phyloP scores from a whole-genome alignment of 2,888 invertebrate genomes.

The Mythimna vitellina region DNA sequence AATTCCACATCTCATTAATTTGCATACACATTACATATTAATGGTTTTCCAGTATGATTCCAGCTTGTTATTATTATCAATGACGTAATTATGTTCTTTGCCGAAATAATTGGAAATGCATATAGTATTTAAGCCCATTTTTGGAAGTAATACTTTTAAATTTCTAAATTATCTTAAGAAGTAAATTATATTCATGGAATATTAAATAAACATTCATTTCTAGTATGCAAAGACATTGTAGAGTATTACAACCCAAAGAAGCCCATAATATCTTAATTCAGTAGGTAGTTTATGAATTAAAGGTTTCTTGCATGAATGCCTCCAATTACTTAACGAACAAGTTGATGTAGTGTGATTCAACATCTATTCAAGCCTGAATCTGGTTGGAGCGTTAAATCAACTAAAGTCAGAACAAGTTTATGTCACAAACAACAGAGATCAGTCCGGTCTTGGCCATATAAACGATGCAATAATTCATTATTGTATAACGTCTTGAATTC shows the following conservation, averaged over 20 bases:
- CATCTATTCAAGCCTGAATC: constrained; percentile 20
- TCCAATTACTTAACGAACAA: constrained; percentile 29
- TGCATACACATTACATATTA: constrained; percentile 10
- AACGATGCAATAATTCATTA: constrained; percentile 1
- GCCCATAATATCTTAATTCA: no score
- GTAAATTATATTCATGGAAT: no score
- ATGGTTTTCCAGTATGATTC: not conserved
- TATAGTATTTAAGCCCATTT: no score
- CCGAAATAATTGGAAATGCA: not conserved
- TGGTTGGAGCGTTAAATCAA: constrained; percentile 1
- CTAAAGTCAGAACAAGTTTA: constrained; percentile 17
- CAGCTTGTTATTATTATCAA: constrained; percentile 8
- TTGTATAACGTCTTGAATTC: constrained; percentile 12
- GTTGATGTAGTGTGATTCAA: constrained; percentile 40
- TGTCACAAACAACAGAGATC: constrained; percentile 4
- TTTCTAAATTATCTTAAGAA: no score
- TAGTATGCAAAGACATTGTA: no score
- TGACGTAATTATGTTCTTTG: constrained; percentile 9
- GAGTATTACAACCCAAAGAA: no score
- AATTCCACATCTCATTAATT: constrained; percentile 7
- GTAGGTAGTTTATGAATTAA: no score
- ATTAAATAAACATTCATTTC: no score
- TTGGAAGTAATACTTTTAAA: no score
- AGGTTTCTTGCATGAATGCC: no score
- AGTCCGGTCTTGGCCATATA: constrained; percentile 1